Evolutionary conservation across 2,797 vertebrate genomes (phyloP).

Genomic region (Loriculus beryllinus): DNA sequence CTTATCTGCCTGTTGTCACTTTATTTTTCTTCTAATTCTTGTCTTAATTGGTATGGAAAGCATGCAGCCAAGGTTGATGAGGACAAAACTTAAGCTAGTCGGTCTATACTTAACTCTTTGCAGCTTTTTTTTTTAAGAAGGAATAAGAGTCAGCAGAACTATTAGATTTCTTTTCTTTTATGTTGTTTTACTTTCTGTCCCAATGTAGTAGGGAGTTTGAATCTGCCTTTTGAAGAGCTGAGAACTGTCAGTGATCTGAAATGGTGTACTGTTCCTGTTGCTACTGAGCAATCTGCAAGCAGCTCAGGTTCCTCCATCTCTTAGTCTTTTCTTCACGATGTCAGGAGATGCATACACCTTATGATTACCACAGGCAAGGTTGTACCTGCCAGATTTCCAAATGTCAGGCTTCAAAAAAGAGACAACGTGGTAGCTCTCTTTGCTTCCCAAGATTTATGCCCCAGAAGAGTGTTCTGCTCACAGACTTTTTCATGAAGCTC

Average conservation of each 20-base stretch:
- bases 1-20: conserved; percentile 19
- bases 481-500: not conserved
- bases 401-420: not conserved
- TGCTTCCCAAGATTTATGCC: not conserved
- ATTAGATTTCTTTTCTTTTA: not conserved
- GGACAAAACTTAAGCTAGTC: not conserved
- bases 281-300: not conserved
- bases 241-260: not conserved
- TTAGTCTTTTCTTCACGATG: not conserved
- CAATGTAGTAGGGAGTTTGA: not conserved
- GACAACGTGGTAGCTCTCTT: not conserved
- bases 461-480: not conserved
- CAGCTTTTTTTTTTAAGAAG: not conserved
- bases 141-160: not conserved
- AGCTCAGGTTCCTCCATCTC: not conserved
- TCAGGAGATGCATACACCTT: not conserved
- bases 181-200: not conserved
- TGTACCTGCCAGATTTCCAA: not conserved
- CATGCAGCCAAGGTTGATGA: not conserved
- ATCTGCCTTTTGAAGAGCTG: not conserved
- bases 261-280: not conserved
- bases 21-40: conserved; percentile 15
- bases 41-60: not conserved
- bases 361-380: accelerated
- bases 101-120: not conserved